Evolutionary conservation across 1,140 invertebrate genomes (phyloP).

Genomic region (Papilio xuthus): DNA sequence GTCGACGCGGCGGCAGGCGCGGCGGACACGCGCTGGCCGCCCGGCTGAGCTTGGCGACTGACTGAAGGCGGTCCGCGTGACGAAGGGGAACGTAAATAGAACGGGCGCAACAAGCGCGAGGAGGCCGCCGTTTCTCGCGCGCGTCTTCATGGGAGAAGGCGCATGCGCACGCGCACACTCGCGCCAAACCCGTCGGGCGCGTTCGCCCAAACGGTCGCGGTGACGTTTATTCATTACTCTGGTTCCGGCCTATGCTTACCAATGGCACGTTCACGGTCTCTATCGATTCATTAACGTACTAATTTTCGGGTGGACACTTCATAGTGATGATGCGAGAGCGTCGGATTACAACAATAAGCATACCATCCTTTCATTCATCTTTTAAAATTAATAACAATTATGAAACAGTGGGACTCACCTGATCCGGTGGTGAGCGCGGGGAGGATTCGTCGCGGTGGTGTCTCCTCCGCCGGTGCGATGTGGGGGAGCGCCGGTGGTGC

Average conservation of each 20-base stretch:
- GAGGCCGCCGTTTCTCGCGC: slow-evolving; percentile 78
- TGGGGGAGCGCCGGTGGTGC: slow-evolving; percentile 83
- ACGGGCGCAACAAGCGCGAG: slow-evolving; percentile 78
- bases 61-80: slow-evolving; percentile 76
- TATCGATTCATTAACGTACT: slow-evolving; percentile 49
- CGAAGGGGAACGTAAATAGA: slow-evolving; percentile 79
- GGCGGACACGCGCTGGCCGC: slow-evolving; percentile 73
- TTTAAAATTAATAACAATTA: slow-evolving; percentile 52
- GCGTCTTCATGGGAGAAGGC: slow-evolving; percentile 79
- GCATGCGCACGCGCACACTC: slow-evolving; percentile 74
- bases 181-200: slow-evolving; percentile 76
- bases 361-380: slow-evolving; percentile 62
- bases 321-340: slow-evolving; percentile 57
- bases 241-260: slow-evolving; percentile 68
- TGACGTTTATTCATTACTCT: slow-evolving; percentile 74
- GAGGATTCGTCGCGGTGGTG: slow-evolving; percentile 83
- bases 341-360: slow-evolving; percentile 59
- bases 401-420: slow-evolving; percentile 72
- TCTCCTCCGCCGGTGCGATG: slow-evolving; percentile 82
- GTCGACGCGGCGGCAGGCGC: slow-evolving; percentile 66
- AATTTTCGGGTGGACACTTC: slow-evolving; percentile 73
- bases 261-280: slow-evolving; percentile 49
- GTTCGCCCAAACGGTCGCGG: slow-evolving; percentile 64
- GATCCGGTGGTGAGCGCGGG: slow-evolving; percentile 77
- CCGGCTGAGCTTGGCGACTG: slow-evolving; percentile 77